Evolutionary conservation across 2,113 vertebrate species (phyloP), one percentile per base, ranked within the genome.

Genomic region (Triplophysa dalaica): DNA sequence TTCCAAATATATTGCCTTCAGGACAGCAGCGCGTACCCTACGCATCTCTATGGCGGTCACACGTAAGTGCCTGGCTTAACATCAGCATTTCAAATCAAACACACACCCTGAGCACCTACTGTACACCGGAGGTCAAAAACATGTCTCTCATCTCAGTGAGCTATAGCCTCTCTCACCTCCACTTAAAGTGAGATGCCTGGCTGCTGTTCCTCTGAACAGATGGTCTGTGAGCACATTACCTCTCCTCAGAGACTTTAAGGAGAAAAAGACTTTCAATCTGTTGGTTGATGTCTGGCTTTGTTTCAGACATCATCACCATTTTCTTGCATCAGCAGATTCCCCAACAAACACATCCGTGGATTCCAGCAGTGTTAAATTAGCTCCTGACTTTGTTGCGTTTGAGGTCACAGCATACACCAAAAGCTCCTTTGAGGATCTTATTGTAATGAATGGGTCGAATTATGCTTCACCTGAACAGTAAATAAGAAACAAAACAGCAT

Each of bases 241-340:
- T 88, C 90, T 89, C 88, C 86, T 87, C 86, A 80, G 58, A 74
- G 78, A 87, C 84, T 87, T 90, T 87, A 87, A 87, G 86, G 85
- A 86, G 87, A 87, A 89, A 84, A 91, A 88, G 75, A 87, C 88
- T 89, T 89, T 87, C 87, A 91, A 86, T 91, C 87, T 89, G 88
- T 82, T 85, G 85, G 89, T 81, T 85, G 84, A 87, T 89, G 72
- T 86, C 85, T 86, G 84, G 81, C 77, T 74, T 85, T 86, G 73
- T 85, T 83, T 70, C 64, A 43, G 12, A 56, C 7, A 64, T 56
- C 7, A 38, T 77, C 83, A 9, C 82, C 67, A 41, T 81, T 78
- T 33, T 62, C n/a, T 56, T 50, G 16, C 74, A 80, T 80, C 82
- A 67, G 75, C 73, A 79, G n/a, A 48, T 60, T 24, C 43, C 33